Conservation (phyloP, 2,797 vertebrate species). For the Spea hammondii region DNA sequence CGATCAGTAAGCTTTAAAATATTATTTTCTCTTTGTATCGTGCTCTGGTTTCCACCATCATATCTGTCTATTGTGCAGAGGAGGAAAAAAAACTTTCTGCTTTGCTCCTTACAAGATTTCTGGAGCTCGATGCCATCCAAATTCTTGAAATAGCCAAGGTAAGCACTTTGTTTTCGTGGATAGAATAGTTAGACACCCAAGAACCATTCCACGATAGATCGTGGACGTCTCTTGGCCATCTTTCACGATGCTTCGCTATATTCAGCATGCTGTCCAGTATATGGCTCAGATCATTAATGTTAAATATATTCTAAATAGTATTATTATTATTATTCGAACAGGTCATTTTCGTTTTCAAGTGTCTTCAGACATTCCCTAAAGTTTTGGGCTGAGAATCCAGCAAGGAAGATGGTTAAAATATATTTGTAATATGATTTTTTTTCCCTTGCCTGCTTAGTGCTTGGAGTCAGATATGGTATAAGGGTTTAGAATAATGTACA, state of each 20-base stretch:
- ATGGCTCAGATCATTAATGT: background rate
- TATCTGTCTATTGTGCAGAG: background rate
- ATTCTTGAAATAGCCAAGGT: background rate
- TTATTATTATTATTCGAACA: background rate
- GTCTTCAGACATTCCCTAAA: background rate
- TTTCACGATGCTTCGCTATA: no score
- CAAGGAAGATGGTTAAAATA: background rate
- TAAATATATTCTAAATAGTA: background rate
- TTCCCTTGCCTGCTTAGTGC: slow-evolving; percentile 23
- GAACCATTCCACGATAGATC: no score
- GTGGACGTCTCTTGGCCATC: no score
- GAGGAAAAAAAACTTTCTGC: background rate
- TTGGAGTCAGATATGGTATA: slow-evolving; percentile 22
- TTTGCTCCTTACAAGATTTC: background rate
- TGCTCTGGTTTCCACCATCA: background rate
- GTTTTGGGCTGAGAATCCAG: slow-evolving; percentile 12
- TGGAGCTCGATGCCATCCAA: background rate
- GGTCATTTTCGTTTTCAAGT: background rate
- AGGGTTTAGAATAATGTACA: slow-evolving; percentile 21
- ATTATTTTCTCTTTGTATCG: background rate
- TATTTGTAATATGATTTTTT: slow-evolving; percentile 27
- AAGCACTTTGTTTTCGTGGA: background rate
- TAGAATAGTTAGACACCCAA: no score
- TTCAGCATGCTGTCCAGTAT: background rate
- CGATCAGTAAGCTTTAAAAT: background rate